These are phyloP conservation scores for Ostrea denselamellosa DNA, from an alignment of 1,140 invertebrate genomes.

Conservation along the genomic window DNA sequence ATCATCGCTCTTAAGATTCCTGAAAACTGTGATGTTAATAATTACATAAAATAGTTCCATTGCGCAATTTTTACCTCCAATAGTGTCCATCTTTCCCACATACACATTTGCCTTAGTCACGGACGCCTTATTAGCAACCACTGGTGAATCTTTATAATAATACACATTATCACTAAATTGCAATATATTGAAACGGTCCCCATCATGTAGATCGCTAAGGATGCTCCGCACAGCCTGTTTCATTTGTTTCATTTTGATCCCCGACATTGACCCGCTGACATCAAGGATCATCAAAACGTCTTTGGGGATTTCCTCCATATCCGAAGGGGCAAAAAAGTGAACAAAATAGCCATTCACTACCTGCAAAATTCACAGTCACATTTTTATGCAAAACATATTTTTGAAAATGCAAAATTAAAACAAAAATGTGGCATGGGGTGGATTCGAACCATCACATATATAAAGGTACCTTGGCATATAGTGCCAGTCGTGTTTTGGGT, in stretches of 20 bases:
- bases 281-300: conserved; percentile 87
- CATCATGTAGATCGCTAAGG: conserved; percentile 81
- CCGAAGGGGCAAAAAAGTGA: conserved; percentile 86
- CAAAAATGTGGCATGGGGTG: too few relatives aligned
- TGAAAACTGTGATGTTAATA: too few relatives aligned
- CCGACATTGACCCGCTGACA: conserved; percentile 85
- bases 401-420: neutral
- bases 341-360: conserved; percentile 88
- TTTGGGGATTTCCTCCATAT: conserved; percentile 82
- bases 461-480: too few relatives aligned
- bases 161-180: conserved; percentile 80
- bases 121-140: conserved; percentile 49
- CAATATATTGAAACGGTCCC: conserved; percentile 85
- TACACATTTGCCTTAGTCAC: conserved; percentile 56
- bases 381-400: neutral
- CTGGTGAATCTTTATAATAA: conserved; percentile 61
- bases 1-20: too few relatives aligned
- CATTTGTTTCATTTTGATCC: conserved; percentile 83
- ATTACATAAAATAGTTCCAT: too few relatives aligned
- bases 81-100: conserved; percentile 52
- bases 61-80: conserved; percentile 63
- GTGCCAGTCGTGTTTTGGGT: too few relatives aligned
- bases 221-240: conserved; percentile 85
- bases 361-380: conserved; percentile 72
- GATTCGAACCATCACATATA: too few relatives aligned